Percentiles rank a stretch among this genome's conserved stretches.
Conservation (phyloP, 2,888 invertebrate species). For the Tinea semifulvella region DNA sequence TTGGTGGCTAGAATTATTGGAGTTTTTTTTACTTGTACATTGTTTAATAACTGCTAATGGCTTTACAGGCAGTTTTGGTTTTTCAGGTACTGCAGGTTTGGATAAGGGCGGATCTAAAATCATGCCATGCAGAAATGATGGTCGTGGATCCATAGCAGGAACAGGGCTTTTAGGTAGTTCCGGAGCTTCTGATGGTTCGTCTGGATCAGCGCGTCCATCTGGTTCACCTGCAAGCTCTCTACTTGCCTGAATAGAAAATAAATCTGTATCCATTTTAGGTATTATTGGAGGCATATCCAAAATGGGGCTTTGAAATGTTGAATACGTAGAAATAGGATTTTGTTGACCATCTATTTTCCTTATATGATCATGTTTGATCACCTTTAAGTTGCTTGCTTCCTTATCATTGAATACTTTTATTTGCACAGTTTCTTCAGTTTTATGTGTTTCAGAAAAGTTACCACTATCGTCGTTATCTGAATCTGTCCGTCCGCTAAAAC, state of each 20-base stretch:
- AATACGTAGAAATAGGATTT: conserved; percentile 39
- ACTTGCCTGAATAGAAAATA: conserved; percentile 69
- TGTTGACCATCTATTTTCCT: conserved; percentile 56
- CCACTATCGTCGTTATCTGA: conserved; percentile 68
- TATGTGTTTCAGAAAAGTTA: conserved; percentile 55
- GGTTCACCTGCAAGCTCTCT: conserved; percentile 86
- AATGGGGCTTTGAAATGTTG: conserved; percentile 58
- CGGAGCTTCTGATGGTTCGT: conserved; percentile 73
- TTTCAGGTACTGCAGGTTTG: conserved; percentile 75
- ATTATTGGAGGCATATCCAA: conserved; percentile 57
- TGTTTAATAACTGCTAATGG: conserved; percentile 64
- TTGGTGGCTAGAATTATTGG: conserved; percentile 36
- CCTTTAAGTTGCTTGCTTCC: conserved; percentile 48
- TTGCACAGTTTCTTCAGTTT: conserved; percentile 59
- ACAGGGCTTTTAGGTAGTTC: conserved; percentile 76
- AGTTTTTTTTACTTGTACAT: conserved; percentile 41
- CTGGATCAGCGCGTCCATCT: conserved; percentile 87
- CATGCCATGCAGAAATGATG: conserved; percentile 78
- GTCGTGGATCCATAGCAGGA: conserved; percentile 65
- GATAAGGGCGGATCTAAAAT: conserved; percentile 54
- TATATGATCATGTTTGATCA: conserved; percentile 36
- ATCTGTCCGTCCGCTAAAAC: conserved; percentile 61
- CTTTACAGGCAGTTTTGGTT: conserved; percentile 70
- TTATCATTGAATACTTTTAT: conserved; percentile 57
- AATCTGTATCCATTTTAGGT: conserved; percentile 42